Evolutionary conservation across 2,113 vertebrate species (phyloP).

Genomic region (Pedetes capensis): DNA sequence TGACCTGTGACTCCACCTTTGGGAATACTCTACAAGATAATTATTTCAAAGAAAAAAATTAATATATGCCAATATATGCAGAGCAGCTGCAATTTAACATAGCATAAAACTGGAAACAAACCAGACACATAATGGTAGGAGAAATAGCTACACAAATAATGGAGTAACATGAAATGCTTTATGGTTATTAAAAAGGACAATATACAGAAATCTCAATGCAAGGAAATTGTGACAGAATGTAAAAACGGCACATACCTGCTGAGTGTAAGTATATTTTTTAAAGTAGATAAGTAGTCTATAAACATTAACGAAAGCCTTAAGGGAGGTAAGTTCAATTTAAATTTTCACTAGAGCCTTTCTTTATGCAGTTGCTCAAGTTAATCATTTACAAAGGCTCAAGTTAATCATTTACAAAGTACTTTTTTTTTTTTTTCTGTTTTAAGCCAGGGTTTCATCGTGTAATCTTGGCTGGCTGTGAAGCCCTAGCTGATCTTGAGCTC

Average conservation of each 20-base stretch:
- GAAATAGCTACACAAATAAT: neutral
- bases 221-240: neutral
- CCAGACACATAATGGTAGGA: neutral
- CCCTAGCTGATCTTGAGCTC: no score
- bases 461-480: no score
- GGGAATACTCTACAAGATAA: neutral
- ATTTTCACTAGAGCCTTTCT: neutral
- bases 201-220: fast-evolving
- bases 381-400: neutral
- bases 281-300: neutral
- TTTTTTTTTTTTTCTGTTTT: neutral
- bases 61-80: neutral
- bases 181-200: neutral
- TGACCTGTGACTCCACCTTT: neutral
- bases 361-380: neutral
- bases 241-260: neutral
- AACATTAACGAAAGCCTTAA: neutral
- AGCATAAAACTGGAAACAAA: neutral
- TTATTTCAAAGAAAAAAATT: neutral
- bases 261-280: neutral
- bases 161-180: neutral
- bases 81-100: neutral
- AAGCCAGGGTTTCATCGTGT: no score
- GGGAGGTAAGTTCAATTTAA: neutral
- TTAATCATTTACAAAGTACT: neutral